Evolutionary conservation across 92 coral and sea anemone genomes (phyloP).

Genomic region (Anthopleura xanthogrammica): DNA sequence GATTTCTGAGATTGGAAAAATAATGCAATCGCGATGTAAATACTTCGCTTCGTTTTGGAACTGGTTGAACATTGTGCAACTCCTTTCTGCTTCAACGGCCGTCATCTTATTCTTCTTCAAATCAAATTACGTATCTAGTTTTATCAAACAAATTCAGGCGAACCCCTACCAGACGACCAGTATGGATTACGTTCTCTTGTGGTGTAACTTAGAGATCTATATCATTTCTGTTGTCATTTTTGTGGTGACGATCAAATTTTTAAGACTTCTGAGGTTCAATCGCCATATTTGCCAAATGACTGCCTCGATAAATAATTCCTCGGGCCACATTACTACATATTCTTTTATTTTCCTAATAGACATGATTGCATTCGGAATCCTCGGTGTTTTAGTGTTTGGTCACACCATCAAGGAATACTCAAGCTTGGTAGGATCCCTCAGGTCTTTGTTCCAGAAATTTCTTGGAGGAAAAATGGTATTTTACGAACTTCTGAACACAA

Average conservation of each 20-base stretch:
- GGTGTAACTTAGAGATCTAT: constrained; percentile 68
- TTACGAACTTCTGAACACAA: constrained; percentile 42
- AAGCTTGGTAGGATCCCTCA: constrained; percentile 49
- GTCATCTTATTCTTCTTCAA: constrained; percentile 78
- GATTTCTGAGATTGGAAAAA: constrained; percentile 58
- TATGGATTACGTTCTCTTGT: constrained; percentile 74
- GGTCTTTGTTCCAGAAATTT: constrained; percentile 66
- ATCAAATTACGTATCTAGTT: constrained; percentile 72
- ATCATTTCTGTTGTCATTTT: constrained; percentile 77
- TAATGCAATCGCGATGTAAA: constrained; percentile 57
- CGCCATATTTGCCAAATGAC: constrained; percentile 86
- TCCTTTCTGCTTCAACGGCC: constrained; percentile 59
- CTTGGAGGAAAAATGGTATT: constrained; percentile 72
- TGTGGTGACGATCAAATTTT: constrained; percentile 74
- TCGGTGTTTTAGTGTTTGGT: constrained; percentile 69
- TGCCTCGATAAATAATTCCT: constrained; percentile 62
- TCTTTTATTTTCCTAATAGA: constrained; percentile 66
- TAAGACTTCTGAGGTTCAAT: constrained; percentile 81
- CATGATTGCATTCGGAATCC: constrained; percentile 59
- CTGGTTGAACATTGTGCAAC: constrained; percentile 86
- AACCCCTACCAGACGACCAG: constrained; percentile 85
- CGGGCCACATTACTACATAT: constrained; percentile 52
- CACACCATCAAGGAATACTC: constrained; percentile 51
- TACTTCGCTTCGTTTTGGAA: constrained; percentile 89
- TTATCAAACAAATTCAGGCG: constrained; percentile 67